Evolutionary conservation across 1,140 invertebrate species (phyloP).

Genomic region (Drosophila bipectinata): DNA sequence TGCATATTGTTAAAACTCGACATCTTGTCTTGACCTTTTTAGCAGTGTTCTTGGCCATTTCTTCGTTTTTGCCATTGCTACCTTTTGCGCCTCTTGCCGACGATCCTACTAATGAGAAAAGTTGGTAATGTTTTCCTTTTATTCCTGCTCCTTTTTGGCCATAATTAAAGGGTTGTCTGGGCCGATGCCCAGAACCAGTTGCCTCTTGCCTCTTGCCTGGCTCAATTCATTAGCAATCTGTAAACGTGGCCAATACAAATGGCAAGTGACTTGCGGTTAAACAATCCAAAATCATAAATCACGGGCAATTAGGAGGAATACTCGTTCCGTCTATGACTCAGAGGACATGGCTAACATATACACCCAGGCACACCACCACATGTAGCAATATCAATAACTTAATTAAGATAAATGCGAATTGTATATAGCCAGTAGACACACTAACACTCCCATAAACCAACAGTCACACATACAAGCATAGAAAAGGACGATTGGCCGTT

Average conservation of each 20-base stretch:
- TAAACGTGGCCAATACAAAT: constrained; percentile 52
- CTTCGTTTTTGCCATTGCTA: constrained; percentile 36
- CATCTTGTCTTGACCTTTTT: constrained; percentile 5
- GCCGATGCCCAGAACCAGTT: constrained; percentile 4
- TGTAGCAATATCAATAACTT: constrained; percentile 77
- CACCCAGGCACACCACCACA: constrained; percentile 5
- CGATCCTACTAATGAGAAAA: constrained; percentile 60
- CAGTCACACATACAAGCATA: constrained; percentile 7
- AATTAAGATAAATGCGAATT: constrained; percentile 80
- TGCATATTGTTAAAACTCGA: constrained; percentile 2
- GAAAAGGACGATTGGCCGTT: constrained; percentile 31
- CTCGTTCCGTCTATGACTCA: constrained; percentile 20
- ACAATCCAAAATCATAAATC: constrained; percentile 77
- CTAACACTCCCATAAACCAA: constrained; percentile 30
- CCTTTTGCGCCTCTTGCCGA: constrained; percentile 12
- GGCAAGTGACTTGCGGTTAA: constrained; percentile 75
- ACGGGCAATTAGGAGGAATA: constrained; percentile 62
- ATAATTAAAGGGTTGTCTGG: constrained; percentile 66
- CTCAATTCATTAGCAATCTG: constrained; percentile 51
- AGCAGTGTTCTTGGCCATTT: constrained; percentile 11
- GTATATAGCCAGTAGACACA: constrained; percentile 63
- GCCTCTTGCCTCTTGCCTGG: constrained; percentile 29
- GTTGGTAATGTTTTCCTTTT: constrained; percentile 31
- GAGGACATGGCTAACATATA: constrained; percentile 13
- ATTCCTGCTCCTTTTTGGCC: constrained; percentile 14